Percentiles rank a stretch among this genome's conserved stretches.
Evolutionary conservation across 2,888 invertebrate genomes (phyloP).

Genomic region (Dicranocentrus wangi): DNA sequence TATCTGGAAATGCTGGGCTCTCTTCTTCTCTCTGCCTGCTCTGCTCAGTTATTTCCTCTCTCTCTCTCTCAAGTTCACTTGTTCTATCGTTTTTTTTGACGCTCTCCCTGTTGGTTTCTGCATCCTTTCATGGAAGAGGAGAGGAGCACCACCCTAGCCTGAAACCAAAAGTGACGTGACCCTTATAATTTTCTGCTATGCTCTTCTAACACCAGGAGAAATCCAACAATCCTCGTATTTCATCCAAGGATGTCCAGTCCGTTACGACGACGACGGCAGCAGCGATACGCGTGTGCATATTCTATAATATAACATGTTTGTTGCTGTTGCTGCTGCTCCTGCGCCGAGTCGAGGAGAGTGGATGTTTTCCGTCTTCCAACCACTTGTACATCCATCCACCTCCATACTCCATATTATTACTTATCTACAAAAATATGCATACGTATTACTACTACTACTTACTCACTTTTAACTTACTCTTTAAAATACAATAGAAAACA

Average conservation of each 20-base stretch:
- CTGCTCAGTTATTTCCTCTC: constrained; percentile 12
- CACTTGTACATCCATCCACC: background rate
- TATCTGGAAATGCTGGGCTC: too few relatives aligned
- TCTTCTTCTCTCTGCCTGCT: too few relatives aligned
- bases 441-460: too few relatives aligned
- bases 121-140: constrained; percentile 60
- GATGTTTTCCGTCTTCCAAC: background rate
- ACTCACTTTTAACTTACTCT: too few relatives aligned
- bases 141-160: constrained; percentile 62
- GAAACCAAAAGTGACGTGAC: constrained; percentile 63
- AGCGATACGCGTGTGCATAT: too few relatives aligned
- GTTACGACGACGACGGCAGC: too few relatives aligned
- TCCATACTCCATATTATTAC: too few relatives aligned
- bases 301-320: too few relatives aligned
- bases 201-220: constrained; percentile 59
- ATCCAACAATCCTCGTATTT: constrained; percentile 55
- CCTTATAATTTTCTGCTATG: constrained; percentile 59
- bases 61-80: background rate
- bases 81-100: constrained; percentile 11
- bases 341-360: too few relatives aligned
- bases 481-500: too few relatives aligned
- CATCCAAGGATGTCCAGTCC: constrained; percentile 52
- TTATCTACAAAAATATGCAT: too few relatives aligned
- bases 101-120: constrained; percentile 54
- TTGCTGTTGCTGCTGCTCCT: too few relatives aligned